Evolutionary conservation across 2,113 vertebrate genomes (phyloP).

Genomic region (Suncus etruscus): DNA sequence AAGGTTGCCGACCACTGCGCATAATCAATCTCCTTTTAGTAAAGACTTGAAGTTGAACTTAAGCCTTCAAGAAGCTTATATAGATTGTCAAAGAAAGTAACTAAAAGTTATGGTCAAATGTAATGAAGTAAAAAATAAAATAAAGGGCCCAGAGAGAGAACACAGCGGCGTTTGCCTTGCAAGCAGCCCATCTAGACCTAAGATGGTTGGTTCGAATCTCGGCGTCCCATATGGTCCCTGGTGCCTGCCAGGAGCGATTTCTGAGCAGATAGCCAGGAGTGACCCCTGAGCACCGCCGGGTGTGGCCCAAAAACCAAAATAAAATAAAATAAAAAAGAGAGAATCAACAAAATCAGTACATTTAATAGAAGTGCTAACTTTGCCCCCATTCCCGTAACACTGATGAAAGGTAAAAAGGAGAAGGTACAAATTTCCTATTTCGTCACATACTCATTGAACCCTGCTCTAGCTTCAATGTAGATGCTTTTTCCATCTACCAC

Average conservation of each 20-base stretch:
- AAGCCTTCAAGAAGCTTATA: not conserved
- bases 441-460: not conserved
- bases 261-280: no score
- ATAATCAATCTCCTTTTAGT: not conserved
- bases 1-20: no score
- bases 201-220: no score
- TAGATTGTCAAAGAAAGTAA: not conserved
- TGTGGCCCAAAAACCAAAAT: no score
- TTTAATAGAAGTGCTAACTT: not conserved
- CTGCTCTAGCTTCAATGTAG: no score
- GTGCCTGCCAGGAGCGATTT: no score
- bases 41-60: not conserved
- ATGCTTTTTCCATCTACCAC: no score
- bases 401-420: not conserved
- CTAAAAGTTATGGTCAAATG: slow-evolving; percentile 11
- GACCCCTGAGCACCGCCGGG: no score
- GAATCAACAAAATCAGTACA: not conserved
- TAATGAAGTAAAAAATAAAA: not conserved
- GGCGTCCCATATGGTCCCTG: no score
- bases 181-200: no score
- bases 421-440: not conserved
- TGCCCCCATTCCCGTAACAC: not conserved
- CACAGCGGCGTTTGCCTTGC: no score
- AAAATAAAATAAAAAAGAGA: not conserved
- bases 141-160: no score